Evolutionary conservation across 2,113 vertebrate species (phyloP), one percentile per base, ranked within the genome.

Genomic region (Melanostigma gelatinosum): DNA sequence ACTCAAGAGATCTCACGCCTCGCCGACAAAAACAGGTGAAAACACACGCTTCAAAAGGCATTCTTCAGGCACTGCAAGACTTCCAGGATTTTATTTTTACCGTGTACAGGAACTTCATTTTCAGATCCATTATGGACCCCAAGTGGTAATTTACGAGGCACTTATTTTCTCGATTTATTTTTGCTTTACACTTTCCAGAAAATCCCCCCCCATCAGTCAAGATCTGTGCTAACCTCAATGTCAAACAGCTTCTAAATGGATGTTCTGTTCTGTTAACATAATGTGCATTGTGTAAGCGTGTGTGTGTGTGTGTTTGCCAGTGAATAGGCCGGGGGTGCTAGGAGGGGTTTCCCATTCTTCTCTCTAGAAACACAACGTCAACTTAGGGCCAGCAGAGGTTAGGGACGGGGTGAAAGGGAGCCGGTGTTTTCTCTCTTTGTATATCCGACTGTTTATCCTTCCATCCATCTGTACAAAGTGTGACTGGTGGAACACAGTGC

Each of bases 11-110:
- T 97, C 75, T 94, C 91, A 65, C 93, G 86, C 50, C 94, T 96
- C 79, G 89, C 92, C 52, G 95, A 96, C 57, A 96, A 94, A 89
- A 96, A 96, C 93, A 95, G 95, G 96, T 96, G 79, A 77, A 79
- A 8, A 11, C 6, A 46, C 54, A 64, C 34, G 22, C 16, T 58
- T 64, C 18, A 68, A 32, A 61, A 63, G 16, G n/a, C 12, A 48
- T 34, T 20, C 66, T 83, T 50, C 38, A 50, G 40, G 42, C 34
- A 65, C 50, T 32, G 48, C 2, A 29, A 32, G 65, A 60, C n/a
- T 44, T 68, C 8, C 15, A 32, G 18, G 27, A 10, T 50, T 68
- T 42, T 40, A 0, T 27, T 60, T 29, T 40, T 38, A 32, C 32
- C n/a, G 32, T 69, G 8, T 32, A 36, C 12, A 42, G 10, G 15